Evolutionary conservation across 2,797 vertebrate species (phyloP).

Genomic region (Hyperoplus immaculatus): DNA sequence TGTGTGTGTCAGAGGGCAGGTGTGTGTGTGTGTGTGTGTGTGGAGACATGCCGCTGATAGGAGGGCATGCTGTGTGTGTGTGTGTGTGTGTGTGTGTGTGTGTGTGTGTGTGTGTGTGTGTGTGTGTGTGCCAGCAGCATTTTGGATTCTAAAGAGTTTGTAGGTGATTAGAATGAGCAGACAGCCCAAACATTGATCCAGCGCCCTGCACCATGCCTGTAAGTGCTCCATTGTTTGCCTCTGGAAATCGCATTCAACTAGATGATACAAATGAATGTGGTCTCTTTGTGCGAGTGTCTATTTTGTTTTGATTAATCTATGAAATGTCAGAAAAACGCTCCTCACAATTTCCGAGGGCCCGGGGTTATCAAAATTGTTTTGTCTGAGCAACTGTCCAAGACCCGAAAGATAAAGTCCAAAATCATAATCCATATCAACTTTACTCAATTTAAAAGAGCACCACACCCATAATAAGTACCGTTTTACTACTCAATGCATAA

Average conservation of each 20-base stretch:
- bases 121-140: not conserved
- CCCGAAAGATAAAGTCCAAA: too few species aligned
- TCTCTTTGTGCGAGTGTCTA: too few species aligned
- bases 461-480: not conserved
- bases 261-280: not conserved
- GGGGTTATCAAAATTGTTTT: not conserved
- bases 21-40: not conserved
- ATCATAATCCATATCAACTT: not conserved
- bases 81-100: not conserved
- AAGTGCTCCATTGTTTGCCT: not conserved
- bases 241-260: not conserved
- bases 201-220: not conserved
- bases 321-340: not conserved
- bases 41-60: constrained; percentile 6
- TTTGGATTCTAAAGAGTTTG: constrained; percentile 19
- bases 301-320: not conserved
- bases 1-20: too few species aligned
- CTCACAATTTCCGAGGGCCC: not conserved
- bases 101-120: constrained; percentile 12
- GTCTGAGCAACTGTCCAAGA: not conserved
- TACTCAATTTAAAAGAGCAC: not conserved
- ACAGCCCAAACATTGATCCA: constrained; percentile 15
- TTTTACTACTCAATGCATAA: not conserved
- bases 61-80: constrained; percentile 16
- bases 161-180: constrained; percentile 28